Evolutionary conservation across 2,113 vertebrate species (phyloP).

Genomic region (Indicator maculatus): DNA sequence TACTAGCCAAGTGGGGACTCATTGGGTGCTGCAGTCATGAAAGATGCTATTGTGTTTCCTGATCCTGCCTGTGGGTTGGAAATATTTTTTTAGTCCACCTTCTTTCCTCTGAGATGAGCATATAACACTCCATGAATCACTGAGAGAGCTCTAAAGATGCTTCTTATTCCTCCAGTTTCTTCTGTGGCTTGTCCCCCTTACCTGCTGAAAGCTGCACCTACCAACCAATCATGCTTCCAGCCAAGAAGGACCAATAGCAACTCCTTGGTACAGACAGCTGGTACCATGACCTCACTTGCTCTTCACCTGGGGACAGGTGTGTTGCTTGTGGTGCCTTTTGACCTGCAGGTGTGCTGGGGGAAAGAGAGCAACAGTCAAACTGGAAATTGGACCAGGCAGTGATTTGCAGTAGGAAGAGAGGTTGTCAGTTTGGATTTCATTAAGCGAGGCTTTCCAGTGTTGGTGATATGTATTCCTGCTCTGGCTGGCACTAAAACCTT

Average conservation of each 20-base stretch:
- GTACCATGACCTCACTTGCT: neutral
- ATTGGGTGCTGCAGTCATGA: neutral
- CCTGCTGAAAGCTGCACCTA: neutral
- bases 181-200: neutral
- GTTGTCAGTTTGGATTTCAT: constrained; percentile 8
- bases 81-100: neutral
- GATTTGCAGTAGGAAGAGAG: neutral
- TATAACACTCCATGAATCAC: neutral
- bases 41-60: neutral
- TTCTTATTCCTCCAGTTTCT: neutral
- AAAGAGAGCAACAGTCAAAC: neutral
- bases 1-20: neutral
- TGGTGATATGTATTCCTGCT: neutral
- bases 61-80: neutral
- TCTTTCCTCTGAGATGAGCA: neutral
- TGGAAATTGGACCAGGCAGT: neutral
- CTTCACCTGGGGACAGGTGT: neutral
- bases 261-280: neutral
- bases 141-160: neutral
- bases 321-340: neutral
- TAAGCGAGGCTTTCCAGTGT: neutral
- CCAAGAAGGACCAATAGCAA: neutral
- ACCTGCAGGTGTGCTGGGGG: neutral
- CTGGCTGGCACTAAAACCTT: neutral
- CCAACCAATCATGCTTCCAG: neutral